Conservation (phyloP, 2,888 invertebrate species). For the Scrobipalpa atriplicella region DNA sequence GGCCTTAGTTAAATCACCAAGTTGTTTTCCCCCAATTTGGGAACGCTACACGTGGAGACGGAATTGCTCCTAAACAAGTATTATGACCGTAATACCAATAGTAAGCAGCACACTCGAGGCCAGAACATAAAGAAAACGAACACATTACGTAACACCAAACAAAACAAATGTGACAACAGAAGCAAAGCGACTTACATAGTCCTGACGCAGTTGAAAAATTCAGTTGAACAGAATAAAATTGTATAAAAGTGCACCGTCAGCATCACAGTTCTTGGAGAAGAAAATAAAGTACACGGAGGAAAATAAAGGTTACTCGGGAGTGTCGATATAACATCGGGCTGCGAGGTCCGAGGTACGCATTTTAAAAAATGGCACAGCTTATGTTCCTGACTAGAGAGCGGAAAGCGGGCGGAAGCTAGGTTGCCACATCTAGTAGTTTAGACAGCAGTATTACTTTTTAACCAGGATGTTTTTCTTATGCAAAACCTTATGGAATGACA, state of each 20-base stretch:
- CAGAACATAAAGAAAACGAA: neutral
- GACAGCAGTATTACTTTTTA: neutral
- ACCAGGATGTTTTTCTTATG: no score
- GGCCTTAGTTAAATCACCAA: slow-evolving; percentile 17
- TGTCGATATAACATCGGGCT: slow-evolving; percentile 65
- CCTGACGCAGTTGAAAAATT: slow-evolving; percentile 27
- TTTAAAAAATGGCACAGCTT: slow-evolving; percentile 77
- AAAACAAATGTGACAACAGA: slow-evolving; percentile 20
- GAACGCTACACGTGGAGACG: slow-evolving; percentile 17
- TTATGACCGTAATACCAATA: slow-evolving; percentile 11
- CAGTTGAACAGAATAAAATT: slow-evolving; percentile 37
- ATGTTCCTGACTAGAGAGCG: slow-evolving; percentile 63
- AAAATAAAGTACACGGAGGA: slow-evolving; percentile 57
- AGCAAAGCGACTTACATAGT: slow-evolving; percentile 20
- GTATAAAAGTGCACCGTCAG: slow-evolving; percentile 46
- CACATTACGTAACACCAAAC: neutral
- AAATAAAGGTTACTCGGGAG: slow-evolving; percentile 67
- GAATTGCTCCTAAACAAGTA: slow-evolving; percentile 20
- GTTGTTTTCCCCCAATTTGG: slow-evolving; percentile 18
- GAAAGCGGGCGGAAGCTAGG: slow-evolving; percentile 50
- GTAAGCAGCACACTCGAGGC: neutral
- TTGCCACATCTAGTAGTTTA: neutral
- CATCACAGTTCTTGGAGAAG: slow-evolving; percentile 48
- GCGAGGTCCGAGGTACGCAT: slow-evolving; percentile 72
- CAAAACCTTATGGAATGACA: no score